These are phyloP conservation scores for Antheraea yamamai DNA, from an alignment of 2,888 invertebrate genomes.

Conservation along the genomic window DNA sequence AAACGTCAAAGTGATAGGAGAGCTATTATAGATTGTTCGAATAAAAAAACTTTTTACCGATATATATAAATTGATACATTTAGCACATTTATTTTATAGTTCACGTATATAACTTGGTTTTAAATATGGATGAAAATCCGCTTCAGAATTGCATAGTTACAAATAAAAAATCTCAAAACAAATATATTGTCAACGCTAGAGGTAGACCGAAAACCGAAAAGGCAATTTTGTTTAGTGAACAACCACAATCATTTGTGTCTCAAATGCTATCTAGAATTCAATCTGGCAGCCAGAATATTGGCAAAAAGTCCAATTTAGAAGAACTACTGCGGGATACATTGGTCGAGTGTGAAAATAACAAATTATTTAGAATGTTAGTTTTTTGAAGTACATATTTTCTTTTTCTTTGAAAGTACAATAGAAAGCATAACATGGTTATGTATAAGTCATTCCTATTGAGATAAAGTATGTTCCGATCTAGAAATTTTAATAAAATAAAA, in stretches of 20 bases:
- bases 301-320: conserved; percentile 22
- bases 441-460: background rate
- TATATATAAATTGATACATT: background rate
- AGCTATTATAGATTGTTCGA: no score
- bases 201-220: conserved; percentile 57
- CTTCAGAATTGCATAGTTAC: conserved; percentile 32
- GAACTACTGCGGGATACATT: conserved; percentile 11
- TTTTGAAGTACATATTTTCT: background rate
- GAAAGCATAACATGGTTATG: background rate
- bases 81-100: background rate
- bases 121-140: conserved; percentile 50
- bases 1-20: no score
- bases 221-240: conserved; percentile 53
- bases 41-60: background rate
- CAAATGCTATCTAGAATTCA: conserved; percentile 49
- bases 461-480: background rate
- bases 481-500: background rate
- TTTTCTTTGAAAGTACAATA: background rate
- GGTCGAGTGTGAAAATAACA: conserved; percentile 2
- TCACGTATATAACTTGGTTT: background rate
- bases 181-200: conserved; percentile 38
- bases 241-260: conserved; percentile 65
- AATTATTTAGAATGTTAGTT: background rate
- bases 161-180: conserved; percentile 19
- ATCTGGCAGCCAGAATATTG: conserved; percentile 25